Base-by-base conservation (phyloP, 1,140 invertebrate genomes). In the Ips typographus region DNA sequence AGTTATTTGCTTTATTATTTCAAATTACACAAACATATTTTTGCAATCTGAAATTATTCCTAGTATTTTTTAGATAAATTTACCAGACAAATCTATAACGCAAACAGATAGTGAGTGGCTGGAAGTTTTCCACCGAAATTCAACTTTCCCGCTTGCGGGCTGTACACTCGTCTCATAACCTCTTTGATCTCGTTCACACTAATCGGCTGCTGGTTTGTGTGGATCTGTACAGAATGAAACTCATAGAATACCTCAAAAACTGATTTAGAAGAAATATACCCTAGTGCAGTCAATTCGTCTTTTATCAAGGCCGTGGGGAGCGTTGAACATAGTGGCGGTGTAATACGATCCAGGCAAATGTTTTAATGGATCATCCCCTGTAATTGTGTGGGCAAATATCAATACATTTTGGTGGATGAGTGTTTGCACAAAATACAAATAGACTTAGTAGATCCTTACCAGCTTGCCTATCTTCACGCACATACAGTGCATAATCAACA, bases 401-500 rank as follows among this genome's bases (percentile, higher is more conserved):
- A 40, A 63, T 60, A 52, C 2, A 44, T 43, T n/a, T 3, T 22
- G 22, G 22, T 22, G 22, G 22, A 22, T 22, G 22, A 47, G 4
- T 44, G 47, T 1, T 22, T 1, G 3, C n/a, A n/a, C 4, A 61
- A 2, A 47, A 43, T 2, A 37, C 7, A 55, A 5, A 8, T n/a
- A n/a, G n/a, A n/a, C n/a, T n/a, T n/a, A 22, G 0, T 22, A 22
- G 22, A 22, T 22, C 0, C 22, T n/a, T 68, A 61, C 79, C 82
- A 44, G 84, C 83, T 67, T 83, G 83, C 65, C 78, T 79, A 75
- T 90, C 89, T 74, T 86, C 85, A 70, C 88, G 82, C 1, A 90
- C 84, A 56, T 90, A 72, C 62, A 90, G 83, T 7, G 88, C 86
- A 67, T 87, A 84, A 80, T 90, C 89, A 43, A 88, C 85, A 65